phyloP scores from a whole-genome alignment of 2,113 vertebrate genomes.

The Herpailurus yagouaroundi region DNA sequence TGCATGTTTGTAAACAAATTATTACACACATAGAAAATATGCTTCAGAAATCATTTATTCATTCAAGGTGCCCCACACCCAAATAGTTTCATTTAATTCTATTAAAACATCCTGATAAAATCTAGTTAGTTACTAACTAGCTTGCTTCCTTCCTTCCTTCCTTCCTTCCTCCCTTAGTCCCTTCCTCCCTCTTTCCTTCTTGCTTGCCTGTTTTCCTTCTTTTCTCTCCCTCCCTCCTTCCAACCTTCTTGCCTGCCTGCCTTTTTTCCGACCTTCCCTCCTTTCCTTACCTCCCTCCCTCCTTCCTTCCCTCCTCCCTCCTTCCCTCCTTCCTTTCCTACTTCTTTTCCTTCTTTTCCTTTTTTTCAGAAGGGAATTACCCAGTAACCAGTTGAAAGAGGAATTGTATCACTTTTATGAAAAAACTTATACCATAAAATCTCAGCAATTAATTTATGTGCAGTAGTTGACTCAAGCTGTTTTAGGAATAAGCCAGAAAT shows the following conservation, averaged over 20 bases:
- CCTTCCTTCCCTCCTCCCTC: neutral
- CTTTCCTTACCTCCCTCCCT: neutral
- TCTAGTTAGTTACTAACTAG: neutral
- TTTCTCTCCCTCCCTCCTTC: too few species aligned
- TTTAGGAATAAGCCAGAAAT: conserved; percentile 33
- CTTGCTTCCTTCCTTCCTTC: neutral
- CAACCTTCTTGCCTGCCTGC: neutral
- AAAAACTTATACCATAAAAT: neutral
- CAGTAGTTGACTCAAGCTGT: neutral
- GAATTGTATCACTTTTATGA: neutral
- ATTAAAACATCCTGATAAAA: neutral
- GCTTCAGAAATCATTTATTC: neutral
- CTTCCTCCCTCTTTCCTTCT: neutral
- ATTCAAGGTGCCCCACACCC: neutral
- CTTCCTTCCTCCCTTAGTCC: neutral
- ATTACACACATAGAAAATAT: neutral
- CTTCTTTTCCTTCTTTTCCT: neutral
- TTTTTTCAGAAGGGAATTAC: neutral
- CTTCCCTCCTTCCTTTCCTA: neutral
- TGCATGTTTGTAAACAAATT: neutral
- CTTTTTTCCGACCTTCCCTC: neutral
- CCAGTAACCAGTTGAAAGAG: neutral
- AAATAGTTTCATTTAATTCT: neutral
- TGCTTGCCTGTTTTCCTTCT: neutral
- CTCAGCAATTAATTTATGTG: neutral